Base-by-base conservation (phyloP, 2,797 vertebrate species). In the Sebastes hubbsi region DNA sequence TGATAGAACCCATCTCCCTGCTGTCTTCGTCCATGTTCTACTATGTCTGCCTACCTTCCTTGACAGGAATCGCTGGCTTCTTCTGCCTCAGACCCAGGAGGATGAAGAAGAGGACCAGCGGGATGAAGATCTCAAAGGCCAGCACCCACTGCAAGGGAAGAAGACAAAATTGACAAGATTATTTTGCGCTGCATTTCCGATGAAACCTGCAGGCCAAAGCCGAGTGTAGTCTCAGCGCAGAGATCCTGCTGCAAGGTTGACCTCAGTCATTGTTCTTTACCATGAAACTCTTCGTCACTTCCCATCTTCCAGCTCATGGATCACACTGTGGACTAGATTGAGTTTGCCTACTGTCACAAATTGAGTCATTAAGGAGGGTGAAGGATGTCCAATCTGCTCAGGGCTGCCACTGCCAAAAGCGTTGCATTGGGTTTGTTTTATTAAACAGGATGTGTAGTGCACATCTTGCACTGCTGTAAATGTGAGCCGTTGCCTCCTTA, bases 101-200 rank as follows among this genome's bases (percentile, higher is more conserved):
- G 83, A 99, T 99, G 94, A 99, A 99, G 95, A 99, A 99, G 54
- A 99, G 97, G 34, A 98, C 98, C 55, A 99, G 91, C 0, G 98
- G 98, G 86, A 99, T 99, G 94, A 99, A 99, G 93, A 99, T 97
- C 94, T 99, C 98, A 11, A 99, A 99, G 6, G 98, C 96, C 94
- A 99, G 90, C 79, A 99, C 98, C 98, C 98, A 98, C 98, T 99
- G 89, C 2, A 72, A 46, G 5, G 0, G 29, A 54, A 76, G 27
- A 29, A 82, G 3, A 63, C 25, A 72, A 49, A 16, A 73, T 13
- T 20, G 11, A 72, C n/a, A 66, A 18, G 3, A 46, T 80, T 64
- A 71, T 29, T 42, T 59, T 52, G 56, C 13, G 13, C 8, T 30
- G 24, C 54, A 67, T 62, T 68, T 36, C 34, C 8, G 22, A 27